Base-by-base conservation (phyloP, 2,888 invertebrate genomes). In the Geophilus truncorum region DNA sequence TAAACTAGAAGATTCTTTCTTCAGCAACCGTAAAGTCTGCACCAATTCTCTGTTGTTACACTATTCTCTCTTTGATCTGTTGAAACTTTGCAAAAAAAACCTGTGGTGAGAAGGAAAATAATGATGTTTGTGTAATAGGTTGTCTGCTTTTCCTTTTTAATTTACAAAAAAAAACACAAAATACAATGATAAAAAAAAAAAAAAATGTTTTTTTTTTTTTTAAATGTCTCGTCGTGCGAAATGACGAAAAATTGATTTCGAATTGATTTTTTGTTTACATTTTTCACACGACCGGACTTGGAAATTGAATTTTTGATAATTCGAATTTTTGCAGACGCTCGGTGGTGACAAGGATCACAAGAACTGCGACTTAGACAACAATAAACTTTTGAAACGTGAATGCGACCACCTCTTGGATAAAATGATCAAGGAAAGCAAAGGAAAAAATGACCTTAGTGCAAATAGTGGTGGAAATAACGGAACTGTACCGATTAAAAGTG, bases 381-480 rank as follows among this genome's bases (percentile, higher is more conserved):
- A 78, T 30, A 62, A 40, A 80, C 80, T 82, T 79, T 28, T 82
- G 75, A 81, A 83, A 81, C 80, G 78, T 30, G 81, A 81, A 51
- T 81, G 81, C 28, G 75, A 36, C 18, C 62, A 62, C 1, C 36
- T 80, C 30, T 57, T 82, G 81, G 81, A 77, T 78, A 83, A 82
- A 82, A 84, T 84, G 83, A 84, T 84, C 80, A 84, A 84, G 82
- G 84, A 84, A 83, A 83, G 80, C 57, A 84, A 84, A 80, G 84
- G 84, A 40, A 82, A 83, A 80, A 82, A 82, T 75, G 83, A 83
- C 57, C 81, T 82, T 81, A 81, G 80, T 57, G 70, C 76, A n/a
- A n/a, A n/a, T 76, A 78, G 82, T 30, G 75, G 70, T 30, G 81
- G 77, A 57, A 79, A 45, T 12, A 15, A 15, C 3, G 45, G 78